Evolutionary conservation across 92 coral and sea anemone species (phyloP), one percentile per base, ranked within the genome.

Genomic region (Pocillopora grandis): DNA sequence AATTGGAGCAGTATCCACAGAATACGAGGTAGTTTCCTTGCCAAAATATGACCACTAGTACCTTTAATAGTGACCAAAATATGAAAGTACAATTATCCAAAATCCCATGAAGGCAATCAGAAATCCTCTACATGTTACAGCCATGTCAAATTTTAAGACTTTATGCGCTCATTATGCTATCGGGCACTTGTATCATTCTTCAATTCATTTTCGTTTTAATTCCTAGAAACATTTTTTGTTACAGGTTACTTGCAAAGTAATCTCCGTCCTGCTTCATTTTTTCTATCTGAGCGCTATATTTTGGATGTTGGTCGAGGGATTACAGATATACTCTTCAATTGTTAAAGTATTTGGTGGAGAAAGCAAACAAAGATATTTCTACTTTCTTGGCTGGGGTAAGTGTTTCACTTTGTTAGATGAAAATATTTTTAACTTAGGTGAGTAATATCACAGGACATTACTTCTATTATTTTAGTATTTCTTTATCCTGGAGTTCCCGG

Each of bases 321-420:
- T 92, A 13, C 91, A 86, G 72, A 92, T 92, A 69, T 92, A 92
- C 71, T 74, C 77, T 68, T 83, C 92, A 18, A 87, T 92, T 61
- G 91, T 92, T 59, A 79, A 90, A 78, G 95, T 92, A 9, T 92
- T 92, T 52, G 86, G 66, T 56, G 85, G 87, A 18, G 92, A 72
- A 21, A 62, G 92, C 62, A 86, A 75, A 57, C 48, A 80, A 37
- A 89, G 76, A 63, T 92, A 59, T 84, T 89, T 83, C 82, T 89
- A 86, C 67, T 36, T 89, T 72, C 86, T 92, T 80, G 95, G 95
- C 17, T 92, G 95, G 95, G 95, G 95, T 92, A 64, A 89, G 95
- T 11, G 15, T 36, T 10, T 17, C 31, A 2, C 12, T 3, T 14
- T 5, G 18, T 15, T 64, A 1, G 10, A 6, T 19, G 33, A 18